These are phyloP conservation scores for Nyctalus aviator DNA, from an alignment of 2,797 vertebrate species.

Conservation along the genomic window DNA sequence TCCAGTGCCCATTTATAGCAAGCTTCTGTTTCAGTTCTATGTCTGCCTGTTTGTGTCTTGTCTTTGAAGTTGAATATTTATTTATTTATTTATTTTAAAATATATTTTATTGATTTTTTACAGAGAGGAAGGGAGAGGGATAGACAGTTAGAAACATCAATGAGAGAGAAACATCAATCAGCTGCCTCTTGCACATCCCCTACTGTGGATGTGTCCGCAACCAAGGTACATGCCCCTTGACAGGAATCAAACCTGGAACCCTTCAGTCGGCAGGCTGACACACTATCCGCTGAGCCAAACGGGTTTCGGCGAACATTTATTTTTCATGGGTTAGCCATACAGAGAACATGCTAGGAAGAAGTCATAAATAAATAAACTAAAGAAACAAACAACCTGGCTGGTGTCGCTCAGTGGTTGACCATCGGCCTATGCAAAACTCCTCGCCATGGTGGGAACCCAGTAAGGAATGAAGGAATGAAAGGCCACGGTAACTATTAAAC, in stretches of 20 bases:
- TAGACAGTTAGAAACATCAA: too few species aligned
- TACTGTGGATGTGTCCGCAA: too few species aligned
- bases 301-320: neutral
- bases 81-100: too few species aligned
- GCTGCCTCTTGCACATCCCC: too few species aligned
- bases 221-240: too few species aligned
- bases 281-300: too few species aligned
- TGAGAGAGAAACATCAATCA: too few species aligned
- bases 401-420: too few species aligned
- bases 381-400: neutral
- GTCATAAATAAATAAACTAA: conserved; percentile 50
- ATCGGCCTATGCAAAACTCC: neutral
- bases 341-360: neutral
- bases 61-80: neutral
- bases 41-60: neutral
- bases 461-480: neutral
- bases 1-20: neutral
- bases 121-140: too few species aligned
- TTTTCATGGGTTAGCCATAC: neutral
- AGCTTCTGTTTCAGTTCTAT: neutral
- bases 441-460: neutral
- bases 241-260: too few species aligned
- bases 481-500: neutral
- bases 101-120: too few species aligned
- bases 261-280: too few species aligned